Evolutionary conservation across 2,113 vertebrate species (phyloP), one percentile per base, ranked within the genome.

Genomic region (Oxyruncus cristatus): DNA sequence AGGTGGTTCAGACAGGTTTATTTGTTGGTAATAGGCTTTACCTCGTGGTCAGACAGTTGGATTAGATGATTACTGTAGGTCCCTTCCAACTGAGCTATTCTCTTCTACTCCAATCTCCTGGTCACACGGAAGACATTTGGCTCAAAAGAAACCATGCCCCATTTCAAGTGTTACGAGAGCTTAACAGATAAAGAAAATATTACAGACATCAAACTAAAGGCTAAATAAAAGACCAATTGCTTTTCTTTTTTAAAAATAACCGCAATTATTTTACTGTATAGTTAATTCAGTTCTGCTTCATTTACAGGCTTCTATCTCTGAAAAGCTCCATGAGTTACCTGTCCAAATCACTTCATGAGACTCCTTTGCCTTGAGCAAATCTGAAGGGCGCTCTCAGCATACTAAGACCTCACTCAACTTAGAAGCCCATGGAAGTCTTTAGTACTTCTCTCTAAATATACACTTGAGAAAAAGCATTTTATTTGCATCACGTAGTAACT

Each of bases 261-360:
- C 11, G 12, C 50, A 46, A 90, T 55, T 83, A 76, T 93, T 97
- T 95, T 77, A 93, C 71, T 84, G 92, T 42, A 19, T 7, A 32
- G 87, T 88, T 96, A 91, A 81, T 91, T 96, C 62, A 65, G 79
- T 85, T 90, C 27, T 20, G 52, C 23, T 95, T 95, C 74, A 81
- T 90, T 65, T 59, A 59, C 8, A 73, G 32, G 65, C 37, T 61
- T 72, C 65, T 58, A 32, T 62, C 52, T 59, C 52, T 86, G 85
- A 94, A 92, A 56, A 88, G 27, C 30, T 79, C 49, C 41, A 81
- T 75, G 61, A 94, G 46, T 94, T 73, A 78, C 53, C 80, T 95
- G 74, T 88, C 56, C 86, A 97, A 80, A 93, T 30, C 14, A 6
- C 24, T 71, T 22, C 22, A 35, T 5, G n/a, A 66, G 16, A 26